A percentile compares a stretch with the other conserved stretches of the same genome.
These are phyloP conservation scores for Tachystola acroxantha DNA, from an alignment of 2,888 invertebrate species.

Conservation along the genomic window DNA sequence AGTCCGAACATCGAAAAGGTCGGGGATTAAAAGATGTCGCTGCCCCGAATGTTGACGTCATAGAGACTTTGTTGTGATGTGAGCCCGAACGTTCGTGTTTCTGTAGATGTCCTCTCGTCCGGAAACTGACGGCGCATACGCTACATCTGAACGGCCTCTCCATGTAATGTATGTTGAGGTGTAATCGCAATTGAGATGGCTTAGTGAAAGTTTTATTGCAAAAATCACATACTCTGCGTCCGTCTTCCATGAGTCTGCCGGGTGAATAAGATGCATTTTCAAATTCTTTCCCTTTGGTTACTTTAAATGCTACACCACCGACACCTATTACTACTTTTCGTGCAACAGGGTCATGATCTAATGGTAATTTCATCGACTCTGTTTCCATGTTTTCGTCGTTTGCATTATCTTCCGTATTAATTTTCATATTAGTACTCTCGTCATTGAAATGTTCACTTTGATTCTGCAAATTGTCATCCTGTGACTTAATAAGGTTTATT, in stretches of 20 bases:
- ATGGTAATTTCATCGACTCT: constrained; percentile 46
- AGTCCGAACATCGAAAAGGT: constrained; percentile 97
- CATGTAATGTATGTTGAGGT: constrained; percentile 97
- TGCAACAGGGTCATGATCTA: constrained; percentile 69
- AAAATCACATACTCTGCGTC: constrained; percentile 87
- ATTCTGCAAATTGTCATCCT: constrained; percentile 48
- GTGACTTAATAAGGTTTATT: constrained; percentile 59
- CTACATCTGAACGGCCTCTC: constrained; percentile 95
- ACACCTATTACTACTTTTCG: constrained; percentile 81
- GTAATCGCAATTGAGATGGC: constrained; percentile 91
- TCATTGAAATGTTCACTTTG: constrained; percentile 47
- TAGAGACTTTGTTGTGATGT: constrained; percentile 94
- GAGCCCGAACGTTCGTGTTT: constrained; percentile 95
- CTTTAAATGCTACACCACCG: constrained; percentile 80
- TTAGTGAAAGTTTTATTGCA: constrained; percentile 96
- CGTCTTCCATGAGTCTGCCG: constrained; percentile 82
- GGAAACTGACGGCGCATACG: constrained; percentile 93
- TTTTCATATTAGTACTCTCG: constrained; percentile 38
- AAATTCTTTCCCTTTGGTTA: constrained; percentile 74
- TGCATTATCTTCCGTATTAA: constrained; percentile 45
- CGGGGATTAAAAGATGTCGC: constrained; percentile 94
- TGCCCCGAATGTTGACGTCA: constrained; percentile 91
- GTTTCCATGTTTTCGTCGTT: constrained; percentile 36
- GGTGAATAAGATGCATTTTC: constrained; percentile 65
- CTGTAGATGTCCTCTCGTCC: constrained; percentile 93